Conservation (phyloP, 2,797 vertebrate genomes). For the Micromesistius poutassou region DNA sequence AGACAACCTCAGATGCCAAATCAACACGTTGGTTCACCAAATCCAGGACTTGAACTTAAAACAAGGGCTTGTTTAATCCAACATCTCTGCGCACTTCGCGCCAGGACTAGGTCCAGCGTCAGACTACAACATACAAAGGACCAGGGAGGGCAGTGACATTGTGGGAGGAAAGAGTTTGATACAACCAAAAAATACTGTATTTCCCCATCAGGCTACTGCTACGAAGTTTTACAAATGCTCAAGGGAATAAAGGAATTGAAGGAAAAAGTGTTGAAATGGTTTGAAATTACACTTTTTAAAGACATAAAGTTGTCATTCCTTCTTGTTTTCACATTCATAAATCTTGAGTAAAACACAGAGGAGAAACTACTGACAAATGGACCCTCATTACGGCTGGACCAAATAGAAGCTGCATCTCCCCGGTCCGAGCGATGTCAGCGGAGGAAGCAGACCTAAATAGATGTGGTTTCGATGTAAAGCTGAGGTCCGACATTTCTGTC, state of each 20-base stretch:
- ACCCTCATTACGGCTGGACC: slow-evolving; percentile 62
- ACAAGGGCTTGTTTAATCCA: no score
- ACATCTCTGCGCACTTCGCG: no score
- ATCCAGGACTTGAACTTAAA: no score
- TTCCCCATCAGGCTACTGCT: slow-evolving; percentile 23
- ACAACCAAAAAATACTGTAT: no score
- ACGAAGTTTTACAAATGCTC: no score
- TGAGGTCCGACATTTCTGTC: slow-evolving; percentile 62
- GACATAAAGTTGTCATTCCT: slow-evolving; percentile 39
- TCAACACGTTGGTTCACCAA: no score
- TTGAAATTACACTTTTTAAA: slow-evolving; percentile 49
- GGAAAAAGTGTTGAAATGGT: slow-evolving; percentile 40
- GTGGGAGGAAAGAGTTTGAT: no score
- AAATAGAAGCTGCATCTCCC: slow-evolving; percentile 61
- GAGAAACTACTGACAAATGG: slow-evolving; percentile 44
- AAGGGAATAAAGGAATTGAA: no score
- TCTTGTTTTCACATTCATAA: slow-evolving; percentile 44
- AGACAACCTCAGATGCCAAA: no score
- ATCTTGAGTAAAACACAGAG: slow-evolving; percentile 32
- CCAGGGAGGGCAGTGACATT: no score
- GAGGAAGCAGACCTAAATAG: slow-evolving; percentile 72
- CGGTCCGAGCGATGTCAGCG: slow-evolving; percentile 65
- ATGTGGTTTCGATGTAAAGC: slow-evolving; percentile 71
- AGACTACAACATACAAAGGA: no score
- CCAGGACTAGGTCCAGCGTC: no score